Conservation (phyloP, 2,797 vertebrate genomes). For the Amblyraja radiata region DNA sequence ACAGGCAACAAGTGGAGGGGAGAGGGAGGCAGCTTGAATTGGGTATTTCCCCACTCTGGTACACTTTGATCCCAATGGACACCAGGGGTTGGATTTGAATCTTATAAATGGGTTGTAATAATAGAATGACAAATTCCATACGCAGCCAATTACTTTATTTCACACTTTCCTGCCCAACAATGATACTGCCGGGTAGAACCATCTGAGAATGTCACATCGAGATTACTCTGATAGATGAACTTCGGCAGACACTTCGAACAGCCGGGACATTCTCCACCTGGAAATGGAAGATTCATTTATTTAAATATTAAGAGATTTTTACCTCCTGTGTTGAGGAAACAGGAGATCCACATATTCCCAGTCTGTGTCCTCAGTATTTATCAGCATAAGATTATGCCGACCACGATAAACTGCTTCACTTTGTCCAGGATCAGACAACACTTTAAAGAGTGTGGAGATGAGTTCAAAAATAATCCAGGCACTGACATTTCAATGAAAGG, state of each 20-base stretch:
- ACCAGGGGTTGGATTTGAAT: neutral
- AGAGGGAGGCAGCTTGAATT: too few species aligned
- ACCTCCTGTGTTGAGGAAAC: neutral
- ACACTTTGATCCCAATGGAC: neutral
- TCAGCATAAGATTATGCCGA: neutral
- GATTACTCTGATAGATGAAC: neutral
- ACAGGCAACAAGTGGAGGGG: neutral
- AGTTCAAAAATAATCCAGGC: neutral
- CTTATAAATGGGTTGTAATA: neutral
- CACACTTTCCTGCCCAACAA: neutral
- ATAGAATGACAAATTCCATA: neutral
- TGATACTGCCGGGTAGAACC: neutral
- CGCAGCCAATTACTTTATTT: neutral
- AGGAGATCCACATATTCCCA: neutral
- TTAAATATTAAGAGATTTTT: neutral
- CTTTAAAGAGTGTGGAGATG: too few species aligned
- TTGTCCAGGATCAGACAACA: neutral
- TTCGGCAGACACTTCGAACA: neutral
- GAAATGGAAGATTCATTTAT: neutral
- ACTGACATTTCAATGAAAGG: neutral
- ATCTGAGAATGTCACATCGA: neutral
- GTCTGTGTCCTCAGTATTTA: neutral
- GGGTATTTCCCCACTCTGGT: neutral
- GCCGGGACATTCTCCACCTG: neutral
- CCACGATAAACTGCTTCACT: neutral